phyloP scores from a whole-genome alignment of 1,140 invertebrate species.

The Formica selysi region DNA sequence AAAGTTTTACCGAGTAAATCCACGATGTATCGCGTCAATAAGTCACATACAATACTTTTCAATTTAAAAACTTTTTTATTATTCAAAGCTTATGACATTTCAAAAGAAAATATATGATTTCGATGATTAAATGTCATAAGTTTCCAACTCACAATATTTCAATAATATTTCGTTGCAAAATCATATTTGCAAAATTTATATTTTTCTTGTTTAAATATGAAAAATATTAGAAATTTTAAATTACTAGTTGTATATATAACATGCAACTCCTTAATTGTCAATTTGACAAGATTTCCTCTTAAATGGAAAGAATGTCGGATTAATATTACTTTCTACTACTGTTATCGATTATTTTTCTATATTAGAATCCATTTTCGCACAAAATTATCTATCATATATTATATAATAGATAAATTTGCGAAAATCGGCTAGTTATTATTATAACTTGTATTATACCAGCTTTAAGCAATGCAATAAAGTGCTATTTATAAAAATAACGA shows the following conservation, averaged over 20 bases:
- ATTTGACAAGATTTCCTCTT: slow-evolving; percentile 17
- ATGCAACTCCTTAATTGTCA: not conserved
- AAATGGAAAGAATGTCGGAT: slow-evolving; percentile 2
- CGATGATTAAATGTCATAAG: slow-evolving; percentile 24
- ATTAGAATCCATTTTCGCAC: not conserved
- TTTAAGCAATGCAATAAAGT: not conserved
- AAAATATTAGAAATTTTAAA: slow-evolving; percentile 1
- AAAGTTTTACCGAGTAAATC: slow-evolving; percentile 6
- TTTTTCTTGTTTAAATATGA: slow-evolving; percentile 42
- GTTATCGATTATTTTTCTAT: not conserved
- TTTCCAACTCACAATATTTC: not conserved
- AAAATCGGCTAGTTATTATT: too few species aligned
- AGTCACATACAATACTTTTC: slow-evolving; percentile 22
- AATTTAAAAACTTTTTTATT: slow-evolving; percentile 22
- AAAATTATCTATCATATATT: not conserved
- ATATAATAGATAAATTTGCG: too few species aligned
- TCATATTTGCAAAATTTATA: slow-evolving; percentile 21
- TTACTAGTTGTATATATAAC: not conserved
- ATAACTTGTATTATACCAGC: not conserved
- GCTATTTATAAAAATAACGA: not conserved
- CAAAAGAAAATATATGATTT: not conserved
- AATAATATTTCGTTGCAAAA: slow-evolving; percentile 5
- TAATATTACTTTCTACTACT: slow-evolving; percentile 36
- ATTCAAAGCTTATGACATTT: not conserved
- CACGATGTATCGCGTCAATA: not conserved